A percentile compares a stretch with the other conserved stretches of the same genome.
phyloP scores from a whole-genome alignment of 2,888 invertebrate genomes.

The Thymelicus lineola region DNA sequence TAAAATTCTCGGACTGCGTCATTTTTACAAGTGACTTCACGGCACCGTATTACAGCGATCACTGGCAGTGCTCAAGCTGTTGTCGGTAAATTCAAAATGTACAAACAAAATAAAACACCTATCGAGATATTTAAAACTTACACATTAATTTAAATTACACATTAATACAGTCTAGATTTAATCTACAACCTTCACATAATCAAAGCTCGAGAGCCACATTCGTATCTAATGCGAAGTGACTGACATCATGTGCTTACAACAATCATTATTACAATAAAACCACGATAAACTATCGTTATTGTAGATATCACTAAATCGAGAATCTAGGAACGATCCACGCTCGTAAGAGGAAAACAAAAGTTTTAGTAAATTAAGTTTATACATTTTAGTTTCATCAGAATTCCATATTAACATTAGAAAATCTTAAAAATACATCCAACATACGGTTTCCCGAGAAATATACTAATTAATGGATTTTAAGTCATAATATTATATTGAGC shows the following conservation, averaged over 20 bases:
- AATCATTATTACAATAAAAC: background rate
- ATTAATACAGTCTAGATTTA: slow-evolving; percentile 10
- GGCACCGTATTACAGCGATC: slow-evolving; percentile 25
- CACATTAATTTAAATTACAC: background rate
- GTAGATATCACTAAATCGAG: slow-evolving; percentile 3
- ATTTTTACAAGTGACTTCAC: slow-evolving; percentile 8
- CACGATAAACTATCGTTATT: background rate
- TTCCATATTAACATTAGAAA: background rate
- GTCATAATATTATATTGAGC: slow-evolving; percentile 56
- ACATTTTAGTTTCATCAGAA: background rate
- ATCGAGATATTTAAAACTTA: slow-evolving; percentile 6
- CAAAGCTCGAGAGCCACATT: slow-evolving; percentile 18
- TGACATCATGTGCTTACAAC: background rate
- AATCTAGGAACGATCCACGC: slow-evolving; percentile 7
- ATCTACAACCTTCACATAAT: slow-evolving; percentile 6
- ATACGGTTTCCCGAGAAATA: slow-evolving; percentile 41
- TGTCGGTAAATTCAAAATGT: slow-evolving; percentile 19
- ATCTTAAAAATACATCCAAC: slow-evolving; percentile 24
- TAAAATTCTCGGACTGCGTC: slow-evolving; percentile 21
- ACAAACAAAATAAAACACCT: slow-evolving; percentile 28
- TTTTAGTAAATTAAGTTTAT: background rate
- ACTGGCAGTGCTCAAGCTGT: slow-evolving; percentile 42
- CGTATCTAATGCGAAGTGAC: slow-evolving; percentile 32
- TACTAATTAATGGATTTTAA: slow-evolving; percentile 43
- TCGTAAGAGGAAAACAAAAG: slow-evolving; percentile 9